Base-by-base conservation (phyloP, 2,797 vertebrate species). In the Allobates femoralis region DNA sequence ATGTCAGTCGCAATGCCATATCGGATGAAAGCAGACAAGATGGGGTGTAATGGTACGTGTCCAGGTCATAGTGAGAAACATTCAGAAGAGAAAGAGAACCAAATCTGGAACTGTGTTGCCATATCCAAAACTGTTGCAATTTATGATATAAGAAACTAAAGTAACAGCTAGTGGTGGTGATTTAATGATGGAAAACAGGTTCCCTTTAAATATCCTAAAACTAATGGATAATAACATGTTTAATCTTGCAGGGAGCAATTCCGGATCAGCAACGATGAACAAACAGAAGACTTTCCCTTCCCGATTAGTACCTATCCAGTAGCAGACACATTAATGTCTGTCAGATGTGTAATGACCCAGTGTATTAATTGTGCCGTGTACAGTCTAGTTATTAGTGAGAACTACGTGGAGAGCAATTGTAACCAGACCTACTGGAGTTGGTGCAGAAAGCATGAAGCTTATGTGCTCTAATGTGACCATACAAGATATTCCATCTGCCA, bases 291-390 rank as follows among this genome's bases (percentile, higher is more conserved):
- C 26, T 64, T n/a, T n/a, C n/a, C n/a, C n/a, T 64, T 64, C 14
- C 60, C 15, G n/a, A 21, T 37, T 11, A 21, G 62, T 30, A 8
- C 32, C 12, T 10, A 34, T 11, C 66, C 32, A 37, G 32, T 0
- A 26, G 64, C 32, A 5, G 32, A 69, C 66, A 69, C 66, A 69
- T 69, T 69, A 69, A 16, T 69, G 66, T 37, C 66, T 37, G 66
- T 69, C 66, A 69, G 66, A 4, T 34, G 66, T 7, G 2, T 21
- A 67, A 18, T 30, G 34, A 30, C 64, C 64, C 30, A 5, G 30
- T 0, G 30, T 32, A 32, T 32, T 32, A 18, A 18, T 32, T 34
- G 64, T 32, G 64, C 30, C 18, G 64, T 8, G 8, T 64, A 64
- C 55, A 56, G 55, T 21, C 15, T 56, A 3, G 55, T 19, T 56